A percentile compares a stretch with the other conserved stretches of the same genome.
These are phyloP conservation scores for Hippocampus zosterae DNA, from an alignment of 2,113 vertebrate genomes.

Conservation along the genomic window DNA sequence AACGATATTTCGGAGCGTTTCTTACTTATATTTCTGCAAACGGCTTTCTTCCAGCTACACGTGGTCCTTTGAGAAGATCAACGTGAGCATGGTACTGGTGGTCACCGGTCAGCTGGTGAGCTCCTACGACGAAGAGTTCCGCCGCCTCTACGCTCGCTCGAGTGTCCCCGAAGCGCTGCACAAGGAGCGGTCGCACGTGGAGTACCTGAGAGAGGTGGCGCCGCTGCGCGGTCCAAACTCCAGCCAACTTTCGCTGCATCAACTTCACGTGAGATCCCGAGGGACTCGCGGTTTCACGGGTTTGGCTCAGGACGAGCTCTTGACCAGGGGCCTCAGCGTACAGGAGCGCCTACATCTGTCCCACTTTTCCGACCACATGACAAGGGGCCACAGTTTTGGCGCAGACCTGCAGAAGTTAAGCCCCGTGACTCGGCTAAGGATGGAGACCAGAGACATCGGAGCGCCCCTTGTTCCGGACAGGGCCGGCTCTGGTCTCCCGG, in stretches of 20 bases:
- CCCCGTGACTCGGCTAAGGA: conserved; percentile 75
- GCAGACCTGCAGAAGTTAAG: conserved; percentile 79
- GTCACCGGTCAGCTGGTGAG: conserved; percentile 86
- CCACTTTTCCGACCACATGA: conserved; percentile 73
- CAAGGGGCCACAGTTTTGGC: conserved; percentile 85
- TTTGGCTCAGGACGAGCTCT: conserved; percentile 61
- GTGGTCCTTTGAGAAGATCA: conserved; percentile 91
- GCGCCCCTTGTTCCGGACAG: conserved; percentile 36
- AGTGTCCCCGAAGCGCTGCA: conserved; percentile 64
- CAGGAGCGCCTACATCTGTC: conserved; percentile 76
- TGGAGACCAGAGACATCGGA: conserved; percentile 51
- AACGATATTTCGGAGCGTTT: neutral
- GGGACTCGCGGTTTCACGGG: conserved; percentile 46
- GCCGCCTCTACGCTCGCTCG: conserved; percentile 84
- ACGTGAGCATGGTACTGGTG: conserved; percentile 88
- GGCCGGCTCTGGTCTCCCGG: conserved; percentile 36
- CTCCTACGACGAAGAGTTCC: conserved; percentile 89
- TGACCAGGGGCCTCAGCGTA: conserved; percentile 71
- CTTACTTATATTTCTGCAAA: too few relatives aligned
- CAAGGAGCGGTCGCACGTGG: conserved; percentile 33
- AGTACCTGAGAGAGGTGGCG: conserved; percentile 51
- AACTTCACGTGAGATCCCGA: conserved; percentile 67
- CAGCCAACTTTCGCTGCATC: conserved; percentile 77
- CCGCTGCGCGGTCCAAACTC: conserved; percentile 72
- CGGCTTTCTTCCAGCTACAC: conserved; percentile 75